phyloP scores from a whole-genome alignment of 1,140 invertebrate genomes.

The Drosophila hydei region DNA sequence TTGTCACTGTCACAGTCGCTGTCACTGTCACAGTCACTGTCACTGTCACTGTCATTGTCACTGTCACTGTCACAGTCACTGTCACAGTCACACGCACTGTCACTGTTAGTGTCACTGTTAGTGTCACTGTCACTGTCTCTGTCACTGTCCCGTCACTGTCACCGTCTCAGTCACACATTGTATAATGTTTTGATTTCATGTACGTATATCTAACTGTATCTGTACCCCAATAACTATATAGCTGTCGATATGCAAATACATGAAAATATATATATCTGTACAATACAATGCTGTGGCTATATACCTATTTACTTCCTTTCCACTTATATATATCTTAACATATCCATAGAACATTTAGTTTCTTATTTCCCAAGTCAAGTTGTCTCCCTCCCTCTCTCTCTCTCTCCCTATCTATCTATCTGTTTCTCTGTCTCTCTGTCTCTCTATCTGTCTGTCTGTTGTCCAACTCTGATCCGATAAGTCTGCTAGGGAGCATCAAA shows the following conservation, averaged over 20 bases:
- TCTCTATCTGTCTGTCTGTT: slow-evolving; percentile 33
- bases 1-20: slow-evolving; percentile 3
- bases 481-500: slow-evolving; percentile 24
- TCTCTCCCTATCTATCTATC: not conserved
- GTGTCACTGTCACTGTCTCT: slow-evolving; percentile 20
- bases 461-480: not conserved
- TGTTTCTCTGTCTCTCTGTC: slow-evolving; percentile 6
- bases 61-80: slow-evolving; percentile 5
- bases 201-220: slow-evolving; percentile 14
- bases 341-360: not conserved
- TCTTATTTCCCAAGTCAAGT: not conserved
- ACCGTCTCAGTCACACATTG: too few species aligned
- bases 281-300: not conserved
- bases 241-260: slow-evolving; percentile 4
- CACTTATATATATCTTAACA: not conserved
- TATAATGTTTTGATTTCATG: slow-evolving; percentile 7
- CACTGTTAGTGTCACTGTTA: slow-evolving; percentile 26
- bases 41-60: slow-evolving; percentile 31
- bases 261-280: not conserved
- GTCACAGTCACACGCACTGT: slow-evolving; percentile 6
- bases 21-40: slow-evolving; percentile 21
- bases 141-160: slow-evolving; percentile 27
- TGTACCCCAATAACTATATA: not conserved
- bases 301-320: not conserved
- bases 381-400: not conserved